Evolutionary conservation across 2,797 vertebrate genomes (phyloP).

Genomic region (Sebastes wilsoni): DNA sequence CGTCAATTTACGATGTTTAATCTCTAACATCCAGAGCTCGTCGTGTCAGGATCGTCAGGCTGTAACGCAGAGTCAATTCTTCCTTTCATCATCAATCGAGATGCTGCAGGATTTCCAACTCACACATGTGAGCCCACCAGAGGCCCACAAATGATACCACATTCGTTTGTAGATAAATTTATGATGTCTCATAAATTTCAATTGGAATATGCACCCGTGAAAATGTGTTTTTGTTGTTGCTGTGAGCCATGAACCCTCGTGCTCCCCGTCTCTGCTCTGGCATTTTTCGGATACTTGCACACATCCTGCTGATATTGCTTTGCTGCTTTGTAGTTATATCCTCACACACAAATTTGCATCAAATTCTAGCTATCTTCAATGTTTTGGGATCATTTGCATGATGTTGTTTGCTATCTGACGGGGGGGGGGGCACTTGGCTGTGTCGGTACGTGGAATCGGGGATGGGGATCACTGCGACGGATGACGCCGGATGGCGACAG

Average conservation of each 20-base stretch:
- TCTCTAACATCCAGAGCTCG: conserved; percentile 14
- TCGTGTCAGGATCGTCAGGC: neutral
- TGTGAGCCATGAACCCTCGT: conserved; percentile 32
- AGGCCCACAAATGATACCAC: neutral
- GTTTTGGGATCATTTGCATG: conserved; percentile 59
- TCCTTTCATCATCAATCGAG: conserved; percentile 23
- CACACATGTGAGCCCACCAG: conserved; percentile 5
- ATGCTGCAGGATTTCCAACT: conserved; percentile 15
- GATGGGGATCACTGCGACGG: neutral
- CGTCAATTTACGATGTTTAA: neutral
- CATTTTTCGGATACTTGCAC: conserved; percentile 31
- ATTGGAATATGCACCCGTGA: conserved; percentile 26
- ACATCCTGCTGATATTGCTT: conserved; percentile 44
- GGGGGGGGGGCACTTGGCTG: conserved; percentile 39
- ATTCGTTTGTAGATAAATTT: conserved; percentile 37
- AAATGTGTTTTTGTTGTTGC: conserved; percentile 53
- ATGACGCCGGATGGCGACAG: neutral
- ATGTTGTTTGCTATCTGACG: conserved; percentile 53
- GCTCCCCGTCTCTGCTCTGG: conserved; percentile 3
- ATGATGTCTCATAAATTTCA: conserved; percentile 48
- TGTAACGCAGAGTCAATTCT: neutral
- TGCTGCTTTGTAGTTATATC: conserved; percentile 44
- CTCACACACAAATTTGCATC: conserved; percentile 45
- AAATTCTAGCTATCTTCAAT: conserved; percentile 34
- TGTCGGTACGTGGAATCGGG: conserved; percentile 1